These are phyloP conservation scores for Hippolais icterina DNA, from an alignment of 2,113 vertebrate genomes.

Conservation along the genomic window DNA sequence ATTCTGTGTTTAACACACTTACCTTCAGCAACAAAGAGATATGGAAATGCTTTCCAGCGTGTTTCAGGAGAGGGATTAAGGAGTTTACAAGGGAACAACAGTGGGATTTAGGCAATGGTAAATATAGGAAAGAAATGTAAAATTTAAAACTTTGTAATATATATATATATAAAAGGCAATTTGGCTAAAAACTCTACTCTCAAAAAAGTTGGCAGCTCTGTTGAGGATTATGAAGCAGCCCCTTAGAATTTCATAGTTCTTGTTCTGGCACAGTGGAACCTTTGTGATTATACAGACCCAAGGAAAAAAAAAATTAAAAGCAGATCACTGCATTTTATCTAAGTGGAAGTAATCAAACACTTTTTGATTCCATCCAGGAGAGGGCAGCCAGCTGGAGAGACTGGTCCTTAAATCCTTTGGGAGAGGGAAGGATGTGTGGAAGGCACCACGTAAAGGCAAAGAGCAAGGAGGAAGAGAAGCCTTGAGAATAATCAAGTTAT, in stretches of 20 bases:
- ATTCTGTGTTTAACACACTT: background rate
- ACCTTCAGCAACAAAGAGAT: background rate
- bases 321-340: background rate
- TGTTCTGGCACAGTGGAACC: background rate
- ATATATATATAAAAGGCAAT: background rate
- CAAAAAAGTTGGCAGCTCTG: background rate
- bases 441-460: background rate
- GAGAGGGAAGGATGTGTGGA: background rate
- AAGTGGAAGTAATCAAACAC: background rate
- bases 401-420: background rate
- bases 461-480: background rate
- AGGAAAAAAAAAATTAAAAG: background rate
- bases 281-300: background rate
- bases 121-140: background rate
- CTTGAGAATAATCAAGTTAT: background rate
- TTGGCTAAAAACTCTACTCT: background rate
- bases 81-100: background rate
- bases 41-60: background rate
- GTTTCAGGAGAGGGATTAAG: background rate
- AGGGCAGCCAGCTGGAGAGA: conserved; percentile 32
- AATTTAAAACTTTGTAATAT: background rate
- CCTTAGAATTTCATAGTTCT: background rate
- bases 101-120: background rate
- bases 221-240: background rate
- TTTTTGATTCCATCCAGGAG: conserved; percentile 63